Percentiles rank a stretch among this genome's conserved stretches.
Conservation (phyloP, 1,140 invertebrate genomes). For the Dryas iulia region DNA sequence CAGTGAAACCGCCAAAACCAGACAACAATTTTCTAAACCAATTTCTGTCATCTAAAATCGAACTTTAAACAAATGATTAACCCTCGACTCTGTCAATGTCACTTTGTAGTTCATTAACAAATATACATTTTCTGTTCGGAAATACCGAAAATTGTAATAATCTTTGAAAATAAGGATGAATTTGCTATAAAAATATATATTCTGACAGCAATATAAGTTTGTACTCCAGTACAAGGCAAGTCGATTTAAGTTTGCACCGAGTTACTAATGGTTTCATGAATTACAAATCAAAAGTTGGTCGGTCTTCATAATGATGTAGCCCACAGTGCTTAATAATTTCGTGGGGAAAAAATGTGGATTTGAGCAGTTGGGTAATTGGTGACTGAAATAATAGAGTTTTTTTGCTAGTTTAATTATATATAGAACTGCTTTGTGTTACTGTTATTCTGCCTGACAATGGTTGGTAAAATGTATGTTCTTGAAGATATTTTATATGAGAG, state of each 20-base stretch:
- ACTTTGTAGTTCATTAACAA: conserved; percentile 34
- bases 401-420: background rate
- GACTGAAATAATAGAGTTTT: background rate
- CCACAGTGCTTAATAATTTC: conserved; percentile 28
- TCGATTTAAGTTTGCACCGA: conserved; percentile 60
- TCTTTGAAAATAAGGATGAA: conserved; percentile 16
- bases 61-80: conserved; percentile 48
- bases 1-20: background rate
- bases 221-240: conserved; percentile 52
- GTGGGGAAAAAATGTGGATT: background rate
- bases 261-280: conserved; percentile 59
- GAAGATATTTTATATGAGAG: too few species aligned
- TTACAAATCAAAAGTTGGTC: conserved; percentile 53
- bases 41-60: conserved; percentile 13
- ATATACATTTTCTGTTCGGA: background rate
- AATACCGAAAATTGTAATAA: conserved; percentile 1
- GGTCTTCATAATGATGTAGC: conserved; percentile 44
- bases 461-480: too few species aligned
- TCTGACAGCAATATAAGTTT: conserved; percentile 38
- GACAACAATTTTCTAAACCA: background rate
- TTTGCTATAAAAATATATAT: conserved; percentile 15
- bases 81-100: conserved; percentile 45
- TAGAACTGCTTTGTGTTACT: background rate
- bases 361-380: background rate
- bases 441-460: background rate